phyloP scores from a whole-genome alignment of 1,140 invertebrate genomes.

The Sarcophaga peregrina region DNA sequence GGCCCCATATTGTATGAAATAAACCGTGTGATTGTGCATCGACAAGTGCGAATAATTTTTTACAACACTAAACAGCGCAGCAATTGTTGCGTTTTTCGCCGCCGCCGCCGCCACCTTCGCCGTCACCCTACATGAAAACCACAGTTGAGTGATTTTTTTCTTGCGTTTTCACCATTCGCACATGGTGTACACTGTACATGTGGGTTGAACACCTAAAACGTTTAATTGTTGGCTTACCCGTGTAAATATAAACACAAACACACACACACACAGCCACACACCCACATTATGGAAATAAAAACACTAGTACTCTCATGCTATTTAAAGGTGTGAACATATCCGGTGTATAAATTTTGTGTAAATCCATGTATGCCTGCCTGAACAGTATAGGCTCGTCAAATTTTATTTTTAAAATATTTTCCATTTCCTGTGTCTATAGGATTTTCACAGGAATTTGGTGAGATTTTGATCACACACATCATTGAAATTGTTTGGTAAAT shows the following conservation, averaged over 20 bases:
- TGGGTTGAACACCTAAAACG: conserved; percentile 3
- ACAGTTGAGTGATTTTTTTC: conserved; percentile 22
- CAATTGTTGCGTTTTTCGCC: background rate
- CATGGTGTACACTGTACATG: background rate
- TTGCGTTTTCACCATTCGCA: background rate
- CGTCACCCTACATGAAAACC: background rate
- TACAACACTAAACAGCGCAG: background rate
- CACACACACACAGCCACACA: background rate
- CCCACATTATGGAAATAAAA: background rate
- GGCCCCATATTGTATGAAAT: background rate
- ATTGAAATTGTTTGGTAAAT: no score
- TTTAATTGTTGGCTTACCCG: conserved; percentile 8
- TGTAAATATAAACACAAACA: background rate
- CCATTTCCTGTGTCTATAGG: no score
- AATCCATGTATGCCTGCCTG: no score
- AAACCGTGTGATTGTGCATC: background rate
- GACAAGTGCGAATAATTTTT: background rate
- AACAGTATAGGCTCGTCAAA: no score
- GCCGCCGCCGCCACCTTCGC: no score
- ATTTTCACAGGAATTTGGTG: no score
- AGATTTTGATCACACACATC: no score
- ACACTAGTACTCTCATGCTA: background rate
- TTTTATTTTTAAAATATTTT: no score
- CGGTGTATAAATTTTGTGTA: background rate
- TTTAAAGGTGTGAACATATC: conserved; percentile 2